Conservation (phyloP, 1,140 invertebrate species). For the Armadillidium nasatum region DNA sequence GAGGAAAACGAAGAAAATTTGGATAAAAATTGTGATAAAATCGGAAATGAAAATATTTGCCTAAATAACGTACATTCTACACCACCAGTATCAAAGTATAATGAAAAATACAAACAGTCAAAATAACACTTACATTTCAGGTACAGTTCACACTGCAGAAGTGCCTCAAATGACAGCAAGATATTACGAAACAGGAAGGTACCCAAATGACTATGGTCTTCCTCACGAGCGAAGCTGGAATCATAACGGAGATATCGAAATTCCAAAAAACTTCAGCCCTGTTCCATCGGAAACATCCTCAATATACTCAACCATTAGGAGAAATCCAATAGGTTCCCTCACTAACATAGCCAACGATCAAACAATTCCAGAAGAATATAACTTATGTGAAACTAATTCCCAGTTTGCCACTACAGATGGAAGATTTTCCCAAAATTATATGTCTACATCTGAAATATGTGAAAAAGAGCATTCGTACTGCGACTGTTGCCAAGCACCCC, state of each 20-base stretch:
- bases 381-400: neutral
- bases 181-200: conserved; percentile 32
- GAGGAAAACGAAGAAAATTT: conserved; percentile 42
- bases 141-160: conserved; percentile 35
- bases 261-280: neutral
- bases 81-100: neutral
- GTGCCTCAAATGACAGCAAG: conserved; percentile 28
- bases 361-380: neutral
- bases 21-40: conserved; percentile 20
- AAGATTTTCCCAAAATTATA: conserved; percentile 36
- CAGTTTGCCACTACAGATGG: conserved; percentile 34
- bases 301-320: neutral
- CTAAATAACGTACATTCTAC: neutral
- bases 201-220: conserved; percentile 30
- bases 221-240: conserved; percentile 10
- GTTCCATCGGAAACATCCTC: neutral
- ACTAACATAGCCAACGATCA: neutral
- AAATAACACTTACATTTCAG: conserved; percentile 38
- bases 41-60: neutral
- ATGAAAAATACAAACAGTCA: neutral
- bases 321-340: neutral
- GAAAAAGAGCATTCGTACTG: conserved; percentile 27
- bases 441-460: conserved; percentile 29
- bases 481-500: conserved; percentile 34
- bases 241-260: neutral